These are phyloP conservation scores for Tipula unca DNA, from an alignment of 2,888 invertebrate genomes.

Conservation along the genomic window DNA sequence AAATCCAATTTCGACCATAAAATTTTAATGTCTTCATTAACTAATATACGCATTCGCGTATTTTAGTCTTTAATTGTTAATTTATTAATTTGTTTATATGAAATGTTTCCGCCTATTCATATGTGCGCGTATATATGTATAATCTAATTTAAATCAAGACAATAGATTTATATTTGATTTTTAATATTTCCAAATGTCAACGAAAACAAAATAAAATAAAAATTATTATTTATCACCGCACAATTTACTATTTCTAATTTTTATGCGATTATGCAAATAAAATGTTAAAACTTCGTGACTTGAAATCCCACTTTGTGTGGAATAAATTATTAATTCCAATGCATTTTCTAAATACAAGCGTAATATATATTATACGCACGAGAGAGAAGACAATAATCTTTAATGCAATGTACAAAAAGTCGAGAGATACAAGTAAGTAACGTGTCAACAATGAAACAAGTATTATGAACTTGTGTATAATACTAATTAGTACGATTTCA, in stretches of 20 bases:
- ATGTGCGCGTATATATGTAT: neutral
- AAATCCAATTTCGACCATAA: neutral
- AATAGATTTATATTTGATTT: neutral
- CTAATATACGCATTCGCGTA: neutral
- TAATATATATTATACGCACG: no score
- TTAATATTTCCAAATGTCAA: no score
- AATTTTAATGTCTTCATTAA: neutral
- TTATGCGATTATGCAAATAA: neutral
- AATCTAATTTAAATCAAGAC: neutral
- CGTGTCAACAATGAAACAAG: neutral
- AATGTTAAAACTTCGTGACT: neutral
- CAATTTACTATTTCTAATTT: neutral
- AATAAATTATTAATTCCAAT: neutral
- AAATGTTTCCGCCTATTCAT: neutral
- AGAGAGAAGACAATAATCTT: neutral
- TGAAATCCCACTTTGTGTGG: neutral
- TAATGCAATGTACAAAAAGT: neutral
- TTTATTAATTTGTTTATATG: neutral
- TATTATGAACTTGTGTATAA: neutral
- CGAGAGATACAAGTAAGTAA: neutral
- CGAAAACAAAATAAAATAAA: neutral
- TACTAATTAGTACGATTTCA: constrained; percentile 1
- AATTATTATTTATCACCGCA: neutral
- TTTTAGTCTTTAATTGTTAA: neutral
- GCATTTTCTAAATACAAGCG: neutral